A percentile compares a stretch with the other conserved stretches of the same genome.
Conservation (phyloP, 1,140 invertebrate species). For the Zaprionus lachaisei region DNA sequence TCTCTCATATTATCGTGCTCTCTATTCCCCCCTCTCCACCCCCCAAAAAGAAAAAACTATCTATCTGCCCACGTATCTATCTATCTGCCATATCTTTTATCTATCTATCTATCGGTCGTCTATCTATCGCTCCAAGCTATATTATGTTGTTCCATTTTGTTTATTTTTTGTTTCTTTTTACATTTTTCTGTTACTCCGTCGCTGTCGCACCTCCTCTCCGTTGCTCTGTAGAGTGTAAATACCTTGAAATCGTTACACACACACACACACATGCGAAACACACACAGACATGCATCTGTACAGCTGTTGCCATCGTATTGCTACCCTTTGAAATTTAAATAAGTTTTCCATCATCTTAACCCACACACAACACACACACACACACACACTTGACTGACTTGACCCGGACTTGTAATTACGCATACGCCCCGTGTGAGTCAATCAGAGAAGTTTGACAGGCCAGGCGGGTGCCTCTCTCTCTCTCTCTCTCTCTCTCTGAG, state of each 20-base stretch:
- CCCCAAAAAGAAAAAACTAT: conserved; percentile 1
- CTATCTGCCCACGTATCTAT: conserved; percentile 21
- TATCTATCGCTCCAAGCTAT: conserved; percentile 41
- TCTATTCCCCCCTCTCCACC: conserved; percentile 35
- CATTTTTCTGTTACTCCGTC: conserved; percentile 1
- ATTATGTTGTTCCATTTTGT: conserved; percentile 19
- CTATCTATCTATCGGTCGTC: conserved; percentile 32
- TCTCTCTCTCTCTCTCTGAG: neutral
- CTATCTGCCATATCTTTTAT: conserved; percentile 34
- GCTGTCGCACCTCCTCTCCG: conserved; percentile 16
- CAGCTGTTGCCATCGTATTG: conserved; percentile 6
- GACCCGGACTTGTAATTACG: conserved; percentile 49
- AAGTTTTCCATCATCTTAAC: conserved; percentile 12
- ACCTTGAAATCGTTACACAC: conserved; percentile 38
- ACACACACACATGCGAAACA: conserved; percentile 2
- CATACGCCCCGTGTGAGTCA: conserved; percentile 52
- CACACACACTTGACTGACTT: conserved; percentile 17
- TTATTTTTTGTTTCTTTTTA: neutral
- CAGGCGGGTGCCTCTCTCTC: no score
- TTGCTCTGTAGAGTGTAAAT: conserved; percentile 62
- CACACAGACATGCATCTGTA: conserved; percentile 7
- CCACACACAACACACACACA: neutral
- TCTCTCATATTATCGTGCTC: conserved; percentile 63
- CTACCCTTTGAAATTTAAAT: conserved; percentile 17
- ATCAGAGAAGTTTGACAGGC: conserved; percentile 4